phyloP scores from a whole-genome alignment of 2,113 vertebrate genomes.

The Cyphomyrus discorhynchus region DNA sequence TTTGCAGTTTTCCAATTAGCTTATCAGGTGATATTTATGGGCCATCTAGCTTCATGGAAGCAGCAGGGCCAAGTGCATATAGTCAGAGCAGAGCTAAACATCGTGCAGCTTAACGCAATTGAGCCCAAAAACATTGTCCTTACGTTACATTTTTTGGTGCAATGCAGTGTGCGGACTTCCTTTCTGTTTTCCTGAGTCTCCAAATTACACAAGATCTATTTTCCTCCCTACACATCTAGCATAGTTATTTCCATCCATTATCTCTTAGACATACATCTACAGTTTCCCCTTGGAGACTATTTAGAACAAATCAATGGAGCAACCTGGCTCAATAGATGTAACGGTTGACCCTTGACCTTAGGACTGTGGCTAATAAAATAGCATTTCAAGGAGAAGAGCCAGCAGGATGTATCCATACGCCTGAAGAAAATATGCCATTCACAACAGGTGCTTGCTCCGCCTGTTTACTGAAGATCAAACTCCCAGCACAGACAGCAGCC shows the following conservation, averaged over 20 bases:
- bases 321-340: background rate
- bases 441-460: background rate
- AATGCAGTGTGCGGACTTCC: background rate
- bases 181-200: background rate
- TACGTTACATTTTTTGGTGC: background rate
- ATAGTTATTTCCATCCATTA: background rate
- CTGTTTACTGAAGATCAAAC: background rate
- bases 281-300: background rate
- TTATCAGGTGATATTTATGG: background rate
- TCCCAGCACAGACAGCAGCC: background rate
- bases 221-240: background rate
- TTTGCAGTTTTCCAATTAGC: background rate
- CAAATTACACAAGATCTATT: background rate
- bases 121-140: background rate
- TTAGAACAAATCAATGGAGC: background rate
- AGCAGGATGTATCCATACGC: background rate
- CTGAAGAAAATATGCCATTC: background rate
- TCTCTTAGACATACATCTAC: background rate
- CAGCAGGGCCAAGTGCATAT: background rate
- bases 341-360: background rate
- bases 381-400: background rate
- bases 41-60: background rate
- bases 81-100: background rate
- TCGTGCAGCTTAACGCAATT: background rate
- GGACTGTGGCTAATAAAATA: background rate